Conservation (phyloP, 1,140 invertebrate genomes). For the Drosophila kurseongensis region DNA sequence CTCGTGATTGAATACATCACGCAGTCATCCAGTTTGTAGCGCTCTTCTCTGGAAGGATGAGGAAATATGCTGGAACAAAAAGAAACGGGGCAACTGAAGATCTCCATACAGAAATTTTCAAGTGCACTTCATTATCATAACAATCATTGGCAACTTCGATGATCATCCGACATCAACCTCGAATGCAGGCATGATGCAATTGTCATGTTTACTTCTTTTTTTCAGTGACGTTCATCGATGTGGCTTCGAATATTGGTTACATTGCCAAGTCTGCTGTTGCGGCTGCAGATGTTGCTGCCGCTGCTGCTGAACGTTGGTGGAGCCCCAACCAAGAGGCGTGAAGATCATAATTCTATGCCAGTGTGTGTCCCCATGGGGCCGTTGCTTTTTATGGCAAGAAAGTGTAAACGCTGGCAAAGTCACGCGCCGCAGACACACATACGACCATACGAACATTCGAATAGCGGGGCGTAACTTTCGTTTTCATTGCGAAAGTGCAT, state of each 20-base stretch:
- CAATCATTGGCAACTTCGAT: slow-evolving; percentile 35
- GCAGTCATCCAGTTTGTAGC: slow-evolving; percentile 2
- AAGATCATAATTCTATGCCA: slow-evolving; percentile 76
- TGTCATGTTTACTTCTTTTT: slow-evolving; percentile 17
- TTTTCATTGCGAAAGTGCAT: slow-evolving; percentile 83
- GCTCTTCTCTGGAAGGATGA: slow-evolving; percentile 10
- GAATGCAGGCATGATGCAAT: slow-evolving; percentile 65
- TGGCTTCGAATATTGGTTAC: slow-evolving; percentile 76
- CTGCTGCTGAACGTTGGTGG: slow-evolving; percentile 32
- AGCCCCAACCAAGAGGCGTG: slow-evolving; percentile 56
- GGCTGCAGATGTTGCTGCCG: slow-evolving; percentile 12
- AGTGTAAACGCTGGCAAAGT: slow-evolving; percentile 72
- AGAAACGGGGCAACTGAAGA: slow-evolving; percentile 5
- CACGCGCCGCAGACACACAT: slow-evolving; percentile 50
- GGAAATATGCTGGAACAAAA: slow-evolving; percentile 31
- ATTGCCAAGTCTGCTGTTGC: slow-evolving; percentile 62
- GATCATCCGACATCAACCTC: slow-evolving; percentile 25
- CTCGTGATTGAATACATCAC: slow-evolving; percentile 44
- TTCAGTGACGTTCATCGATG: slow-evolving; percentile 42
- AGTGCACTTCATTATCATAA: slow-evolving; percentile 66
- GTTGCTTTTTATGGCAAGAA: slow-evolving; percentile 63
- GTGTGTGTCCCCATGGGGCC: slow-evolving; percentile 25
- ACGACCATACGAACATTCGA: slow-evolving; percentile 3
- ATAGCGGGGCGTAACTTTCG: slow-evolving; percentile 69
- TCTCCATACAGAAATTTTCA: slow-evolving; percentile 47